Conservation (phyloP, 2,113 vertebrate species). For the Trematomus loennbergii region DNA sequence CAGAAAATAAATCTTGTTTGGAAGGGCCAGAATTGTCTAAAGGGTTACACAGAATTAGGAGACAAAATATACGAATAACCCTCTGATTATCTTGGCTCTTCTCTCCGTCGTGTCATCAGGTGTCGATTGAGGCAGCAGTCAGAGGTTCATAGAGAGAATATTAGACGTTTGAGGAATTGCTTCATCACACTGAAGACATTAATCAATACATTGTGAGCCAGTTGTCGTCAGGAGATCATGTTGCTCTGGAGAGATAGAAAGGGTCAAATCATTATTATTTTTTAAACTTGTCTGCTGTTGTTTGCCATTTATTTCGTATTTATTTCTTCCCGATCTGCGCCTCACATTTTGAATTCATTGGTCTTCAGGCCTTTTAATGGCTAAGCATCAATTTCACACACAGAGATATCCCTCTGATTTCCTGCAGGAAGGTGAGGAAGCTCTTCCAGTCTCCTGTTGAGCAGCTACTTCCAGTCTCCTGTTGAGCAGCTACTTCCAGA, state of each 20-base stretch:
- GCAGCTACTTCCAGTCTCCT: neutral
- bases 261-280: no score
- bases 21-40: no score
- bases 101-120: no score
- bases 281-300: neutral
- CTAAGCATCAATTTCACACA: neutral
- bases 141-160: conserved; percentile 52
- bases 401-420: neutral
- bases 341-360: neutral
- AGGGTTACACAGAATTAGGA: no score
- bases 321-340: neutral
- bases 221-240: conserved; percentile 9
- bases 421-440: neutral
- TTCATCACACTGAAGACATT: conserved; percentile 33
- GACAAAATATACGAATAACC: no score
- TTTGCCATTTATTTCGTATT: neutral
- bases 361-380: neutral
- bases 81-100: no score
- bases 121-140: conserved; percentile 7
- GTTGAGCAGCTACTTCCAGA: no score
- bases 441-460: neutral
- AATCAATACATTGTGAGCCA: conserved; percentile 42
- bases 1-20: no score
- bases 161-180: conserved; percentile 45
- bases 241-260: neutral